Percentiles rank a stretch among this genome's conserved stretches.
Evolutionary conservation across 2,797 vertebrate genomes (phyloP).

Genomic region (Coregonus ussuriensis): DNA sequence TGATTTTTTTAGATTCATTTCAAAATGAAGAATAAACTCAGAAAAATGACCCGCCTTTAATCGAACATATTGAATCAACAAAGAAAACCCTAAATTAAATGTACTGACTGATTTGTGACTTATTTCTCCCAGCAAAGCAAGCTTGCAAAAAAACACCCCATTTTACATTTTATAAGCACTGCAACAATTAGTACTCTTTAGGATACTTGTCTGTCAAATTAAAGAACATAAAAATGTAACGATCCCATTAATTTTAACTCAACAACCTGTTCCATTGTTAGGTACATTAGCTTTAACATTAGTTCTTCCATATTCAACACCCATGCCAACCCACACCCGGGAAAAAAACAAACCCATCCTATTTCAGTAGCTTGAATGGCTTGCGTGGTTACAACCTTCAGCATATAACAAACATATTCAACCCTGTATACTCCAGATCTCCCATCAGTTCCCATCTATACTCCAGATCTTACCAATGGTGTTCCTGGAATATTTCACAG

Average conservation of each 20-base stretch:
- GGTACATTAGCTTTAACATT: conserved; percentile 63
- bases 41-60: conserved; percentile 71
- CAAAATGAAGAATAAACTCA: conserved; percentile 47
- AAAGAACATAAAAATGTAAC: conserved; percentile 67
- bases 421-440: not conserved
- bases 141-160: conserved; percentile 84
- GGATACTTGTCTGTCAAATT: conserved; percentile 78
- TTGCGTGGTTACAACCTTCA: conserved; percentile 71
- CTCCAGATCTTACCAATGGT: conserved; percentile 73
- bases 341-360: conserved; percentile 45
- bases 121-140: conserved; percentile 82
- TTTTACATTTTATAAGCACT: conserved; percentile 72
- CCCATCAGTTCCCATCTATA: conserved; percentile 76
- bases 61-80: conserved; percentile 78
- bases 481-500: conserved; percentile 32
- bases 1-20: conserved; percentile 62
- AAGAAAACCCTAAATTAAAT: conserved; percentile 82
- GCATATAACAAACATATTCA: conserved; percentile 56
- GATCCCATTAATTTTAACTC: conserved; percentile 39
- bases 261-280: conserved; percentile 56
- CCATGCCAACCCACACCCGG: conserved; percentile 56
- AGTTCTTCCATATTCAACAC: conserved; percentile 53
- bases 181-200: conserved; percentile 65
- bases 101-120: conserved; percentile 80
- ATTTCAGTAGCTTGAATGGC: conserved; percentile 86